Evolutionary conservation across 2,888 invertebrate genomes (phyloP).

Genomic region (Anthrax anthrax): DNA sequence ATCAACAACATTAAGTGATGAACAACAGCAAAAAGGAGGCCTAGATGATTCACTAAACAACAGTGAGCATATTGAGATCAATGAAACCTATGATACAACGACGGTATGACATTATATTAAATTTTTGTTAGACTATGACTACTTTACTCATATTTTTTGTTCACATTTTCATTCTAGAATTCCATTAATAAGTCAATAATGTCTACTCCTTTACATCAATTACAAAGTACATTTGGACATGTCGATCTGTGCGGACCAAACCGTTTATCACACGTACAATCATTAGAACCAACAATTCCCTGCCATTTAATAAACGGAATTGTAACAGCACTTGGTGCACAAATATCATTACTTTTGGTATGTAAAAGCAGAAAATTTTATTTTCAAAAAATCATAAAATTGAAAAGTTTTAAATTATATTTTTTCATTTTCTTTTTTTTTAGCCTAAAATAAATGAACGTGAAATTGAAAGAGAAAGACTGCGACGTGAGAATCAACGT

Average conservation of each 20-base stretch:
- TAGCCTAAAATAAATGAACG: constrained; percentile 60
- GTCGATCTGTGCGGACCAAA: constrained; percentile 27
- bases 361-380: constrained; percentile 15
- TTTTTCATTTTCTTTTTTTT: constrained; percentile 14
- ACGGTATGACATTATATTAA: too few species aligned
- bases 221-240: not conserved
- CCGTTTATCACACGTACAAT: constrained; percentile 33
- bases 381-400: too few species aligned
- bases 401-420: too few species aligned
- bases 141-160: not conserved
- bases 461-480: constrained; percentile 58
- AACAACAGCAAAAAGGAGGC: constrained; percentile 6
- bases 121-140: too few species aligned
- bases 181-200: not conserved
- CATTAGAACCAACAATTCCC: constrained; percentile 42
- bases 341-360: constrained; percentile 57
- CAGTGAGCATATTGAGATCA: constrained; percentile 22
- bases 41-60: constrained; percentile 13
- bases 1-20: constrained; percentile 8
- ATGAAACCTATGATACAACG: constrained; percentile 25
- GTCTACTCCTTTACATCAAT: not conserved
- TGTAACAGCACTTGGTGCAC: constrained; percentile 46
- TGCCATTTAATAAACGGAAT: constrained; percentile 46
- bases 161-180: not conserved
- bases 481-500: constrained; percentile 56